A percentile compares a stretch with the other conserved stretches of the same genome.
phyloP scores from a whole-genome alignment of 2,113 vertebrate genomes.

The Leiothrix lutea region DNA sequence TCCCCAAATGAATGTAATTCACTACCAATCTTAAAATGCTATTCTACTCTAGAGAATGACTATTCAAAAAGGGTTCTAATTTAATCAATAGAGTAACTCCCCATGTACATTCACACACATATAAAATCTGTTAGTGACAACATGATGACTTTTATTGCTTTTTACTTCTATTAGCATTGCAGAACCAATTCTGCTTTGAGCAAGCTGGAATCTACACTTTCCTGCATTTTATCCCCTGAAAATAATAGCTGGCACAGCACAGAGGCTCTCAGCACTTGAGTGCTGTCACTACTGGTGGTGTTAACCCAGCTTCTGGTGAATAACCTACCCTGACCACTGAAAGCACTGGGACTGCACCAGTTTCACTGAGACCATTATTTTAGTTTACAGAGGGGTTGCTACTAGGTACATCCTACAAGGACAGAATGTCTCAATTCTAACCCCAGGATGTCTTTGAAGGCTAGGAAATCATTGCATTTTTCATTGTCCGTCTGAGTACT shows the following conservation, averaged over 20 bases:
- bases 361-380: neutral
- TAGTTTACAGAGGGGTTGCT: neutral
- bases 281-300: neutral
- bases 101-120: neutral
- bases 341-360: neutral
- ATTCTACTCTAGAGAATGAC: neutral
- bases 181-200: neutral
- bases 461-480: neutral
- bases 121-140: neutral
- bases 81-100: conserved; percentile 11
- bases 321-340: neutral
- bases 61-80: neutral
- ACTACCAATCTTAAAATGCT: neutral
- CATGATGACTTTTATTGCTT: neutral
- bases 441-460: neutral
- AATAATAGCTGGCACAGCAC: neutral
- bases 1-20: neutral
- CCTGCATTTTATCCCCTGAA: neutral
- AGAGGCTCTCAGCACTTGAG: neutral
- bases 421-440: neutral
- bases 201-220: neutral
- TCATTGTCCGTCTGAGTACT: neutral
- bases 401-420: neutral
- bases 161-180: conserved; percentile 9
- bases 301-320: neutral